phyloP scores from a whole-genome alignment of 2,888 invertebrate genomes.

The Notodonta ziczac region DNA sequence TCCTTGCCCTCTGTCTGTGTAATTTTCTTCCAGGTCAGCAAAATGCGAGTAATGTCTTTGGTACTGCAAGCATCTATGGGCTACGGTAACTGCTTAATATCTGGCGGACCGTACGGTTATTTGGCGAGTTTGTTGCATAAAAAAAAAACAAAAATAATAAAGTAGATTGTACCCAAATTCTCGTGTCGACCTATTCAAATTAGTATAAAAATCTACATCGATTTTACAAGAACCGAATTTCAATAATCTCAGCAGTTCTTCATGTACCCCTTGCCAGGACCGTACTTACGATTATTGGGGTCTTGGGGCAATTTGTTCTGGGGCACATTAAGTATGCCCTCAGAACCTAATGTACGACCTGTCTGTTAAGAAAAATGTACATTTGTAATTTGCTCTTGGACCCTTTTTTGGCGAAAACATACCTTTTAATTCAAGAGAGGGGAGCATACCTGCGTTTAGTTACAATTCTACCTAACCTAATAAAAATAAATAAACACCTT shows the following conservation, averaged over 20 bases:
- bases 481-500: no score
- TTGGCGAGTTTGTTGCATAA: no score
- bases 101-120: no score
- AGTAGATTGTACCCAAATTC: not conserved
- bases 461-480: no score
- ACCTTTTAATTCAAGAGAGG: not conserved
- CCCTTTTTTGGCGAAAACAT: not conserved
- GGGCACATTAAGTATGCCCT: slow-evolving; percentile 14
- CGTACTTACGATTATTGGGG: slow-evolving; percentile 19
- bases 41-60: no score
- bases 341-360: slow-evolving; percentile 13
- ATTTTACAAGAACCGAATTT: not conserved
- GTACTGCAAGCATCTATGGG: no score
- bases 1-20: no score
- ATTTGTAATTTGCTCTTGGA: not conserved
- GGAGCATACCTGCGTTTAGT: no score
- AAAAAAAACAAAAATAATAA: not conserved
- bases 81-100: no score
- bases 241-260: slow-evolving; percentile 2
- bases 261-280: slow-evolving; percentile 6
- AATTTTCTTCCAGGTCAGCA: no score
- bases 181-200: not conserved
- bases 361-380: slow-evolving; percentile 3
- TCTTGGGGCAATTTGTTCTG: slow-evolving; percentile 19
- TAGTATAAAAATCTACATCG: not conserved